A percentile compares a stretch with the other conserved stretches of the same genome.
phyloP scores from a whole-genome alignment of 2,797 vertebrate species.

The Lepilemur ruficaudatus region DNA sequence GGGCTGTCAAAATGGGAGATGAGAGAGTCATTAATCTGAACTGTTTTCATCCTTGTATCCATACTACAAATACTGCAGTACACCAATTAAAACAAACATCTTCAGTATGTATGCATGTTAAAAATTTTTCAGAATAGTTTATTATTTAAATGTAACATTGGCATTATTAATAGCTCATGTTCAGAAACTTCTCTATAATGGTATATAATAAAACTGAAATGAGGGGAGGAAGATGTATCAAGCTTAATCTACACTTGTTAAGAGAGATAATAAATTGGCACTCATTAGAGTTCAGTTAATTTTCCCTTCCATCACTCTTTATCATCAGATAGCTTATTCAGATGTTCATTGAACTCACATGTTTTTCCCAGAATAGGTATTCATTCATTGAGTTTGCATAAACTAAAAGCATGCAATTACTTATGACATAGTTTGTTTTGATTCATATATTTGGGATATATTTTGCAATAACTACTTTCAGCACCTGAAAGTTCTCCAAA shows the following conservation, averaged over 20 bases:
- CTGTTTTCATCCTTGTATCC: conserved; percentile 69
- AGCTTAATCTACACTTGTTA: background rate
- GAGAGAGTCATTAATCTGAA: conserved; percentile 76
- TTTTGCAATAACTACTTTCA: background rate
- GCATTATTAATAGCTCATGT: background rate
- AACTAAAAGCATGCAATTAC: background rate
- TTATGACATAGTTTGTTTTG: conserved; percentile 14
- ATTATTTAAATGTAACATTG: conserved; percentile 24
- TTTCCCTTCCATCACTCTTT: background rate
- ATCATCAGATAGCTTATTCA: background rate
- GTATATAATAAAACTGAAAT: background rate
- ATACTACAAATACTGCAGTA: conserved; percentile 46
- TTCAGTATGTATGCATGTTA: conserved; percentile 42
- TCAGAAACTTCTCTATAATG: background rate
- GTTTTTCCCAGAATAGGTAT: background rate
- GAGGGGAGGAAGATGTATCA: background rate
- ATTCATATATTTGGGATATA: background rate
- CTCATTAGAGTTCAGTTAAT: background rate
- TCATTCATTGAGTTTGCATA: background rate
- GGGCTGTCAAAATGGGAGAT: conserved; percentile 70
- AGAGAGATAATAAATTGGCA: background rate
- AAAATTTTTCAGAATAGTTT: conserved; percentile 42
- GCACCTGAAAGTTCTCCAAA: background rate
- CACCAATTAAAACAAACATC: conserved; percentile 72
- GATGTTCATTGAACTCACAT: background rate